A percentile compares a stretch with the other conserved stretches of the same genome.
Evolutionary conservation across 2,888 invertebrate genomes (phyloP).

Genomic region (Aplocera efformata): DNA sequence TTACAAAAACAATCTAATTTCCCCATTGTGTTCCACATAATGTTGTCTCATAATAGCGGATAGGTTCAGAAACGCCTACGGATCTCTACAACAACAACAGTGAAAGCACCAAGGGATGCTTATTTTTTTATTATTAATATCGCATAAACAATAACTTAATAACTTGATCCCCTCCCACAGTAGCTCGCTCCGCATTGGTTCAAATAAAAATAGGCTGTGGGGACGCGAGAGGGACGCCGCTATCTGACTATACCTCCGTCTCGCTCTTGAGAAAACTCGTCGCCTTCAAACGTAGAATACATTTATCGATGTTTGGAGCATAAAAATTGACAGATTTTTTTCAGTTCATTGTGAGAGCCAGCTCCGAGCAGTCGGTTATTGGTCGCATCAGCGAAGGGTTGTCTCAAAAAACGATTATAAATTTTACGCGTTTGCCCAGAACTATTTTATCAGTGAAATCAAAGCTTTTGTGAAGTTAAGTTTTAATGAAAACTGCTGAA

Average conservation of each 20-base stretch:
- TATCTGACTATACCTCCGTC: conserved; percentile 45
- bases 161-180: conserved; percentile 72
- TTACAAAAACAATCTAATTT: conserved; percentile 64
- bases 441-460: conserved; percentile 30
- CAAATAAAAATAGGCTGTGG: conserved; percentile 74
- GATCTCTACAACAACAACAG: conserved; percentile 59
- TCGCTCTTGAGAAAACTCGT: conserved; percentile 63
- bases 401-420: conserved; percentile 49
- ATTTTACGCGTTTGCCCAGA: conserved; percentile 36
- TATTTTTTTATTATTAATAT: conserved; percentile 77
- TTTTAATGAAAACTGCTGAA: conserved; percentile 33
- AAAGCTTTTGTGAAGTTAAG: conserved; percentile 42
- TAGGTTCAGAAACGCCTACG: conserved; percentile 47
- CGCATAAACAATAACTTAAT: conserved; percentile 79
- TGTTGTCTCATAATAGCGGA: conserved; percentile 59
- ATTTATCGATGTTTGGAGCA: conserved; percentile 78
- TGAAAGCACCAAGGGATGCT: conserved; percentile 47
- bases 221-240: conserved; percentile 54
- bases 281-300: conserved; percentile 75
- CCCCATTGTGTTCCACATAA: conserved; percentile 52
- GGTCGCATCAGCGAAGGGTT: conserved; percentile 52
- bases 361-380: conserved; percentile 46
- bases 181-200: conserved; percentile 68
- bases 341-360: conserved; percentile 71
- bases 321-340: conserved; percentile 81